phyloP scores from a whole-genome alignment of 1,140 invertebrate genomes.

The Cephus cinctus region DNA sequence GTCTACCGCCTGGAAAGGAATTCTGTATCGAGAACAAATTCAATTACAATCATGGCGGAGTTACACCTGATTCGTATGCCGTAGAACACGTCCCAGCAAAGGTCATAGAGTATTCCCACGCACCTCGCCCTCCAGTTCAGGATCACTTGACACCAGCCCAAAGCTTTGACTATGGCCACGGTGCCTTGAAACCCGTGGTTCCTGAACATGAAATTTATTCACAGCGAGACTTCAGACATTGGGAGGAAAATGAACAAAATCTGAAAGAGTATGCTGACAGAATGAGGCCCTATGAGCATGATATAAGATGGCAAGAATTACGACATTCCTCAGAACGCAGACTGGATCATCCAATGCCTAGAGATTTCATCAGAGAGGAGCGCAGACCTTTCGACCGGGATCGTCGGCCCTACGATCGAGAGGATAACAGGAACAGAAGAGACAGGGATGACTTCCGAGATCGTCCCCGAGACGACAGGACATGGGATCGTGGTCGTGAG shows the following conservation, averaged over 20 bases:
- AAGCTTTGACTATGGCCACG: constrained; percentile 48
- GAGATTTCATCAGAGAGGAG: constrained; percentile 6
- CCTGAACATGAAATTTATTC: constrained; percentile 31
- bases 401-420: constrained; percentile 12
- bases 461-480: constrained; percentile 22
- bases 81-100: constrained; percentile 50
- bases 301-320: too few species aligned
- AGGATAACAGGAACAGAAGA: constrained; percentile 16
- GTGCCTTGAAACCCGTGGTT: constrained; percentile 41
- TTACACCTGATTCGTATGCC: constrained; percentile 25
- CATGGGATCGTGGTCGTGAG: constrained; percentile 37
- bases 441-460: constrained; percentile 35
- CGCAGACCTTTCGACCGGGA: constrained; percentile 12
- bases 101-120: constrained; percentile 72
- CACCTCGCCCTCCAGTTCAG: constrained; percentile 19
- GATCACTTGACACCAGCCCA: constrained; percentile 36
- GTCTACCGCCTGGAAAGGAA: constrained; percentile 17
- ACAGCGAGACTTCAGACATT: constrained; percentile 42
- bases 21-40: constrained; percentile 48
- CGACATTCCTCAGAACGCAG: too few species aligned
- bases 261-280: constrained; percentile 41
- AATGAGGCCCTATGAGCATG: constrained; percentile 18
- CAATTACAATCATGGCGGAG: constrained; percentile 51
- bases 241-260: constrained; percentile 52
- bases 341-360: too few species aligned